Evolutionary conservation across 2,113 vertebrate species (phyloP).

Genomic region (Cacatua alba): DNA sequence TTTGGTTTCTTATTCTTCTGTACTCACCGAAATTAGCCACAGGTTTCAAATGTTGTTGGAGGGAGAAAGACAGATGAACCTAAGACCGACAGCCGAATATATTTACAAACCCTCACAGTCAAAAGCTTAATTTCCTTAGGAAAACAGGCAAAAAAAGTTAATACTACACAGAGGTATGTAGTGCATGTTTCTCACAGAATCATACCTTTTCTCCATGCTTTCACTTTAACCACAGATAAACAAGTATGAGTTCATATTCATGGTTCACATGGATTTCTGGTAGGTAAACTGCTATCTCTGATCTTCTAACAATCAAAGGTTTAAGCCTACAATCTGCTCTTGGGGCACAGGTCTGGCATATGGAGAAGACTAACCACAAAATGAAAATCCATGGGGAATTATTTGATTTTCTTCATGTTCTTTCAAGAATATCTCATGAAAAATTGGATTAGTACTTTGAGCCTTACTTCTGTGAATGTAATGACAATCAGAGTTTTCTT

Average conservation of each 20-base stretch:
- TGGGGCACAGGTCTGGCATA: not conserved
- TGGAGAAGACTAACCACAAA: not conserved
- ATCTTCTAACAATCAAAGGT: not conserved
- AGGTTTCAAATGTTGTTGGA: not conserved
- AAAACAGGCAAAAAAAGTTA: not conserved
- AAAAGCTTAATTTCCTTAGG: not conserved
- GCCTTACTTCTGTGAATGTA: not conserved
- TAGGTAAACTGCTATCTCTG: not conserved
- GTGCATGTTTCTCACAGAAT: not conserved
- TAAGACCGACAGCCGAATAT: not conserved
- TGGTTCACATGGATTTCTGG: not conserved
- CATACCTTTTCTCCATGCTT: not conserved
- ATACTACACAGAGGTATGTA: not conserved
- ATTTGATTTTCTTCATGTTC: not conserved
- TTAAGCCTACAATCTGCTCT: not conserved
- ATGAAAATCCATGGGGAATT: not conserved
- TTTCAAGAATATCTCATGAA: not conserved
- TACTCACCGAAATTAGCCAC: not conserved
- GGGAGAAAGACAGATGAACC: not conserved
- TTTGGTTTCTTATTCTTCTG: not conserved
- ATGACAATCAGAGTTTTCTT: not conserved
- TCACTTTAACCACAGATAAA: not conserved
- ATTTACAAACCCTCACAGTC: not conserved
- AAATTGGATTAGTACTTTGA: constrained; percentile 2
- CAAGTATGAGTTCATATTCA: not conserved